Evolutionary conservation across 2,113 vertebrate genomes (phyloP).

Genomic region (Cricetomys ansorgei): DNA sequence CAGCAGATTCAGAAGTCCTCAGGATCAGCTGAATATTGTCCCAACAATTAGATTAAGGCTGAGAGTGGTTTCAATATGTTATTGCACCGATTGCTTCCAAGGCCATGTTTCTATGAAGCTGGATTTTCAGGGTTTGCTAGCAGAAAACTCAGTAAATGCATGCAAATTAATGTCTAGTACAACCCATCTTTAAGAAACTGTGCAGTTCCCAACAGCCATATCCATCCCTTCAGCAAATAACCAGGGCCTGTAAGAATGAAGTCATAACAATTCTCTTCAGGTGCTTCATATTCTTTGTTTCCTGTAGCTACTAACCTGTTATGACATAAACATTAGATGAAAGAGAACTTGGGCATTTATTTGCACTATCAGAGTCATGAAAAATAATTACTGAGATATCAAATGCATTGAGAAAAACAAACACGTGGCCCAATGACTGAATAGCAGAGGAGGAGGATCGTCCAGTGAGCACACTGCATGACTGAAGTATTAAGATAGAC

Average conservation of each 20-base stretch:
- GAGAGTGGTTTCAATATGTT: neutral
- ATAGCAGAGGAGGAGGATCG: neutral
- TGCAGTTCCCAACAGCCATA: neutral
- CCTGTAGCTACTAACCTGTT: neutral
- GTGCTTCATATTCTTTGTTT: neutral
- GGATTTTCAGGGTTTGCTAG: neutral
- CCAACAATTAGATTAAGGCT: neutral
- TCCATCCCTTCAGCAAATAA: neutral
- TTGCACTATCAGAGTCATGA: neutral
- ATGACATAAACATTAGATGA: neutral
- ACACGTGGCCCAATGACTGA: neutral
- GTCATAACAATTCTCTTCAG: neutral
- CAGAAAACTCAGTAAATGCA: neutral
- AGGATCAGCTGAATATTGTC: neutral
- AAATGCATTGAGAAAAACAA: neutral
- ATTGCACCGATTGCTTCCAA: neutral
- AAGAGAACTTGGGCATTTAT: neutral
- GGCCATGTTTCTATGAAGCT: neutral
- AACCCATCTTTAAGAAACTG: neutral
- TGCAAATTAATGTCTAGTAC: neutral
- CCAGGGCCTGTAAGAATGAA: neutral
- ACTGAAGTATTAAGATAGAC: neutral
- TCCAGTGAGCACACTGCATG: accelerated
- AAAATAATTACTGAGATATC: neutral
- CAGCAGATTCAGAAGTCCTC: neutral